Evolutionary conservation across 2,113 vertebrate species (phyloP).

Genomic region (Oriolus oriolus): DNA sequence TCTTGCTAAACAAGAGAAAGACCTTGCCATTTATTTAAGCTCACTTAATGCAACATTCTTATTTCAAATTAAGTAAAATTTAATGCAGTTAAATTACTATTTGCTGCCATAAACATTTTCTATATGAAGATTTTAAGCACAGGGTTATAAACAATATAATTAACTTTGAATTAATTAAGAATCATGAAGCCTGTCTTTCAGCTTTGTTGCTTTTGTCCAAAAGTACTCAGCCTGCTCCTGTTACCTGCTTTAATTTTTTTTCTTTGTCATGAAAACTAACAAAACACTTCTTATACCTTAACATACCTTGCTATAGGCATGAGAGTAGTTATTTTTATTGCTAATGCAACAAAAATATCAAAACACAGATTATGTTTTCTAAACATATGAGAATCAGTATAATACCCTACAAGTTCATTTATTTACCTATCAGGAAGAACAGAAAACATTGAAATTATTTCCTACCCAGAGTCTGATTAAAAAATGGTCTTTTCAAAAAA

Average conservation of each 20-base stretch:
- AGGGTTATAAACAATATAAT: constrained; percentile 70
- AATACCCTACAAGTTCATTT: background rate
- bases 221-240: constrained; percentile 36
- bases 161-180: constrained; percentile 75
- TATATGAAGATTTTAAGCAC: constrained; percentile 71
- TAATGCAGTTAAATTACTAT: constrained; percentile 72
- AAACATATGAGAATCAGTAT: background rate
- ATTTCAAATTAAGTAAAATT: constrained; percentile 71
- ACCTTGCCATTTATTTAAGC: constrained; percentile 56
- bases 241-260: constrained; percentile 8
- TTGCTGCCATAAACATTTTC: constrained; percentile 74
- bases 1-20: constrained; percentile 58
- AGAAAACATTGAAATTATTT: background rate
- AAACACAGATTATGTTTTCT: background rate
- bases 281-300: background rate
- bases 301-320: background rate
- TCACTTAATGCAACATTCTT: constrained; percentile 67
- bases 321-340: background rate
- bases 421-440: background rate
- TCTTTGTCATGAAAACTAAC: constrained; percentile 9
- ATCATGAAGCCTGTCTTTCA: constrained; percentile 52
- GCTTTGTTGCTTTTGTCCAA: constrained; percentile 60
- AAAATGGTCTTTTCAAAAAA: background rate
- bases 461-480: background rate
- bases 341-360: background rate